Evolutionary conservation across 2,888 invertebrate species (phyloP).

Genomic region (Megaustenia siamemsis): DNA sequence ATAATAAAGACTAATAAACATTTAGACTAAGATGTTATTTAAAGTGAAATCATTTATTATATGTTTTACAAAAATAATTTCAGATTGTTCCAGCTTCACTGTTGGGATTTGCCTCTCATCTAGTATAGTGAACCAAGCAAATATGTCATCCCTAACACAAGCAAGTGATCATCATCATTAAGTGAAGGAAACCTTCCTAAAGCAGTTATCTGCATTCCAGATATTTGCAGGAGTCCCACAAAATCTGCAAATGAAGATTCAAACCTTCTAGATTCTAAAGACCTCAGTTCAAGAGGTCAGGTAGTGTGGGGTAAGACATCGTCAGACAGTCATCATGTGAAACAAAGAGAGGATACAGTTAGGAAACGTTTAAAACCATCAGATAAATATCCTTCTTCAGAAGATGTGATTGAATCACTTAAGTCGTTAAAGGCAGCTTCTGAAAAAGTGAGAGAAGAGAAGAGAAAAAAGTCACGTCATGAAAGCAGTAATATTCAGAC

Average conservation of each 20-base stretch:
- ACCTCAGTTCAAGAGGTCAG: conserved; percentile 11
- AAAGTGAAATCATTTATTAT: background rate
- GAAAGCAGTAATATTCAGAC: background rate
- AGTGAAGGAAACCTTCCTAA: conserved; percentile 47
- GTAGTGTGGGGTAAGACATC: background rate
- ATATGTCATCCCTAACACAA: conserved; percentile 20
- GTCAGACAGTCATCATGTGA: background rate
- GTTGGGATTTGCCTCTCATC: background rate
- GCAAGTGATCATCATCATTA: conserved; percentile 21
- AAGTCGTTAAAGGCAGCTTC: conserved; percentile 43
- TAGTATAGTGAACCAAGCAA: background rate
- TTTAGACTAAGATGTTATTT: no score
- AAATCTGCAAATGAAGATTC: conserved; percentile 11
- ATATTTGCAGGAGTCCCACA: conserved; percentile 53
- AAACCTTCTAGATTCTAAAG: background rate
- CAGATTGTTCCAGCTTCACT: background rate
- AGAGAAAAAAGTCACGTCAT: conserved; percentile 16
- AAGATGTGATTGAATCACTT: conserved; percentile 27
- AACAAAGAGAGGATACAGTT: background rate
- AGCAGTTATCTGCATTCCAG: conserved; percentile 57
- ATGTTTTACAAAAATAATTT: background rate
- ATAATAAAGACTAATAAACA: background rate
- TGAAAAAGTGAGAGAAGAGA: conserved; percentile 46
- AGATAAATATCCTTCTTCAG: conserved; percentile 3
- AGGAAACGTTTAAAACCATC: background rate